Base-by-base conservation (phyloP, 2,888 invertebrate species). In the Archips xylosteana region DNA sequence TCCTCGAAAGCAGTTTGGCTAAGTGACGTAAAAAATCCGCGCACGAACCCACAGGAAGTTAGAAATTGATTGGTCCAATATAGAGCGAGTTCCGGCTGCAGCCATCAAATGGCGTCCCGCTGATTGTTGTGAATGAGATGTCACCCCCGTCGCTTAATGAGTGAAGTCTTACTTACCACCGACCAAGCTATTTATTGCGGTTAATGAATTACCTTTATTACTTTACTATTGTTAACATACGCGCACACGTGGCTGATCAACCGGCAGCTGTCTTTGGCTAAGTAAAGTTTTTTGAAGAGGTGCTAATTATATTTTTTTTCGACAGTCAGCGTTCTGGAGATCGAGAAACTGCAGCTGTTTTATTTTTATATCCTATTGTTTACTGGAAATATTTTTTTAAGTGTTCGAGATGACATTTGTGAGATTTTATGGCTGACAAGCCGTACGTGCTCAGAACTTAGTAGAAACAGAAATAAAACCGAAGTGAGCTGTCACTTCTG, bases 81-180 rank as follows among this genome's bases (percentile, higher is more conserved):
- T 87, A 79, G 81, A 82, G 82, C 78, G 79, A 85, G 83, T 89
- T 94, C 94, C 93, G 92, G 87, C 76, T 74, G 76, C 74, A 74
- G 78, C 80, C 80, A 81, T 79, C 84, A 84, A 57, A 85, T 83
- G 84, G 87, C 86, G 80, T 82, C 93, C 94, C 85, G 90, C 90
- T 86, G 94, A 80, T 91, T 92, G 92, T 93, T 93, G 89, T 92
- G 92, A 92, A 92, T 84, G 87, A 89, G 84, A 87, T 89, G 93
- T 92, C 92, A 90, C 83, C 85, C 78, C 75, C 76, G 79, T 78
- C 84, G 77, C 90, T 92, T 94, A 92, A 92, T 90, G 89, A 89
- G 85, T 75, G 80, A 84, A 83, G 84, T 78, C 86, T 82, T 79
- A 82, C 78, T 79, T 78, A 83, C 88, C 87, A 90, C 87, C 85